phyloP scores from a whole-genome alignment of 2,888 invertebrate genomes.

The Clistopyga incitator region DNA sequence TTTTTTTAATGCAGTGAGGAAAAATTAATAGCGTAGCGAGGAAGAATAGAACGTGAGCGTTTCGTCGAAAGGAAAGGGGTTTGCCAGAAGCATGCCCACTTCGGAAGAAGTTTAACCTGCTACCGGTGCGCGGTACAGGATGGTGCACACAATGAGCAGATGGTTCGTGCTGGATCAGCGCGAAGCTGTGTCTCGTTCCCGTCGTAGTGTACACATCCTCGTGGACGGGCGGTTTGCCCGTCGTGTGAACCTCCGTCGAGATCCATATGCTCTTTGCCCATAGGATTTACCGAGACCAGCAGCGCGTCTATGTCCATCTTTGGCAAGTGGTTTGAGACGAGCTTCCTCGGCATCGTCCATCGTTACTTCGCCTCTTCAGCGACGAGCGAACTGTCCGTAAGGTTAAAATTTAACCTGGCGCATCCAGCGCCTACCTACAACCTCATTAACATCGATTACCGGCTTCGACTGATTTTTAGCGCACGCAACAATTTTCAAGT shows the following conservation, averaged over 20 bases:
- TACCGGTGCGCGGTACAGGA: conserved; percentile 26
- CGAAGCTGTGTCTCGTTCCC: conserved; percentile 16
- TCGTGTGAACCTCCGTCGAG: conserved; percentile 37
- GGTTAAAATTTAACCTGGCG: too few relatives aligned
- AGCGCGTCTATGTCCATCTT: conserved; percentile 44
- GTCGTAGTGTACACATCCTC: background rate
- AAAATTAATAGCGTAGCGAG: background rate
- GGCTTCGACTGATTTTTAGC: too few relatives aligned
- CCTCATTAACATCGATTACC: too few relatives aligned
- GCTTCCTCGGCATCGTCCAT: conserved; percentile 18
- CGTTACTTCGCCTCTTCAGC: background rate
- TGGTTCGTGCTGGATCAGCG: conserved; percentile 64
- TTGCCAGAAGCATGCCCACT: conserved; percentile 72
- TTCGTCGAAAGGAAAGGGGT: conserved; percentile 43
- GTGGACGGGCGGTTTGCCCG: background rate
- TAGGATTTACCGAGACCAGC: conserved; percentile 12
- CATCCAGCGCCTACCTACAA: too few relatives aligned
- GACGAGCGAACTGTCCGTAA: background rate
- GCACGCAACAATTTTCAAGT: too few relatives aligned
- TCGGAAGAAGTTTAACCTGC: conserved; percentile 70
- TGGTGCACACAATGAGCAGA: conserved; percentile 73
- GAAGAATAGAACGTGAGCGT: conserved; percentile 29
- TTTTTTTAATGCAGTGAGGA: too few relatives aligned
- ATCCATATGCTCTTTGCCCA: background rate
- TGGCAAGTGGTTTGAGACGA: conserved; percentile 44